Base-by-base conservation (phyloP, 2,888 invertebrate species). In the Teinopalpus imperialis region DNA sequence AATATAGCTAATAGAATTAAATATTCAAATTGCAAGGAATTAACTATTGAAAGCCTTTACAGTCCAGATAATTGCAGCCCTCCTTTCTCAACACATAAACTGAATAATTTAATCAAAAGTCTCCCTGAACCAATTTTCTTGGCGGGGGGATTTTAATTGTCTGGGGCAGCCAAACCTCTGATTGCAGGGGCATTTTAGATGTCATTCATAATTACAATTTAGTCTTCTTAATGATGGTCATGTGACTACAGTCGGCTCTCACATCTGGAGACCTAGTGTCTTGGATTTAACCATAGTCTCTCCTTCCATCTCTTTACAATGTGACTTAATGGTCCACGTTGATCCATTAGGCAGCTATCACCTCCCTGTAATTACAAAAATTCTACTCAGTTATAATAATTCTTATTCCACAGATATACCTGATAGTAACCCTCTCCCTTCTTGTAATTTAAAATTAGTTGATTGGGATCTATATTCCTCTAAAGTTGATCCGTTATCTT, bases 341-440 rank as follows among this genome's bases (percentile, higher is more conserved):
- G 21, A 43, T 26, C 43, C 32, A 9, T 10, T 42, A 2, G 42
- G 42, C 6, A 48, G n/a, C 42, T 32, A 35, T n/a, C n/a, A n/a
- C n/a, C n/a, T n/a, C n/a, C n/a, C 36, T 32, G 40, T 34, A 37
- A 48, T 43, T 3, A 23, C 24, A 18, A 36, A 43, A 24, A 18
- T 30, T n/a, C 9, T 26, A 26, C 3, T 26, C 7, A 26, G 9
- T 26, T n/a, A 26, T 26, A 7, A n/a, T 26, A 20, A 20, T 20
- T 20, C 20, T 20, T 20, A 20, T 20, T 20, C 5, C 5, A 20
- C 20, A 20, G 20, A 20, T 5, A 20, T 20, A 20, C 20, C 20
- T 20, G 20, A 20, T 20, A 20, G 20, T 20, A 20, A 20, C 3
- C n/a, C n/a, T n/a, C n/a, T n/a, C n/a, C 34, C 34, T 35, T 18